Evolutionary conservation across 1,140 invertebrate species (phyloP), one percentile per base, ranked within the genome.

Genomic region (Argopecten irradians): DNA sequence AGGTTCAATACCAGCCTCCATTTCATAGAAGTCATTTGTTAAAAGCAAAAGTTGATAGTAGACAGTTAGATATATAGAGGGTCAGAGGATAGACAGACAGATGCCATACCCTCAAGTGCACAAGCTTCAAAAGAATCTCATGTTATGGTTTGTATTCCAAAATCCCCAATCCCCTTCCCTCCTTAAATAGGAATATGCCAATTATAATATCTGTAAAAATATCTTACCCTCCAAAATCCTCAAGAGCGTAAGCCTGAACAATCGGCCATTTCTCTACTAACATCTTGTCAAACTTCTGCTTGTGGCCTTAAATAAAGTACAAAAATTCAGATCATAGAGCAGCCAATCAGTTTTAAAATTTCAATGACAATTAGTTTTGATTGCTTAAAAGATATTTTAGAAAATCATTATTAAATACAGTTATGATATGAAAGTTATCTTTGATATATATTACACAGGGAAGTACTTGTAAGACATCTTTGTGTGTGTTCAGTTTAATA

Each of bases 201-300:
- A 11, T 35, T 13, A 19, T n/a, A 82, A 0, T 43, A 46, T 34
- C 2, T 82, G 22, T 14, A 82, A 39, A n/a, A 87, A 0, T 88
- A 16, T 71, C 87, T 88, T 93, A 94, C 94, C 93, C 92, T 91
- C 92, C 92, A 89, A 93, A 92, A n/a, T 93, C 93, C 82, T 95
- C 94, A 36, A 95, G 90, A 36, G 94, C 94, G 93, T 92, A 95
- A 55, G 94, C 94, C 89, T 95, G 94, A n/a, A 95, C 92, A 32
- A 95, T 91, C 16, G 94, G 94, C 94, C 94, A 95, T 87, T 94
- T 93, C 82, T 95, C 94, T 55, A 95, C 87, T 55, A 89, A 35
- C 92, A 94, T 93, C 34, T 91, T 89, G 86, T 94, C 93, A 92
- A 95, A 95, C 36, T 90, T 89, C 34, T 89, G 90, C 0, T 39